Evolutionary conservation across 1,140 invertebrate species (phyloP), one percentile per base, ranked within the genome.

Genomic region (Mactra quadrangularis): DNA sequence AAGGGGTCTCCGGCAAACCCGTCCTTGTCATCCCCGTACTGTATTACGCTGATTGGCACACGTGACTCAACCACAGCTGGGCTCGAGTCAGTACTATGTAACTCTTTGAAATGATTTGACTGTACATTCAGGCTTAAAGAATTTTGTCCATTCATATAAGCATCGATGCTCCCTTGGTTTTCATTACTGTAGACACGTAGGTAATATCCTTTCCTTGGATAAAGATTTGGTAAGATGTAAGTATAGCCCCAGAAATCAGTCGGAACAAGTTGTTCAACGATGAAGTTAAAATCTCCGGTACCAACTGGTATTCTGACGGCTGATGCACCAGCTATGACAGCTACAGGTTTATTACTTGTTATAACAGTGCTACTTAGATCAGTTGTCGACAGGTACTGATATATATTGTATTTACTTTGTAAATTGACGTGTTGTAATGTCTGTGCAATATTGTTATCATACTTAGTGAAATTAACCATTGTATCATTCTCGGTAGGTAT

Each of bases 231-330:
- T 4, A 68, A 38, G 6, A 68, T 68, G n/a, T 68, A 68, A 3
- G 19, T 22, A 15, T 50, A 31, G 19, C 38, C 6, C 64, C 64
- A 68, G 45, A 47, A 68, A n/a, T 31, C n/a, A 1, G 38, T 45
- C 7, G 64, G 64, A 33, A 68, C 45, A 27, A 68, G 31, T 50
- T 68, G 64, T 50, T 68, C 64, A 1, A 68, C 64, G 3, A 68
- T 47, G 25, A 47, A 68, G 9, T 68, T 38, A 50, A 15, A 68
- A 25, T 68, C 64, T 19, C 64, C 64, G 3, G 15, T 13, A 33
- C 25, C n/a, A n/a, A 4, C 1, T 1, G 64, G 64, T 27, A 68
- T 50, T 50, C 29, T 50, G 7, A 38, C 29, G 1, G 45, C 3
- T 2, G 15, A 22, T 29, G 64, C 1, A 0, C 29, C 64, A 1